These are phyloP conservation scores for Diacarnus erythraeanus DNA, from an alignment of 37 sponge, comb jelly and placozoan genomes.

Conservation along the genomic window DNA sequence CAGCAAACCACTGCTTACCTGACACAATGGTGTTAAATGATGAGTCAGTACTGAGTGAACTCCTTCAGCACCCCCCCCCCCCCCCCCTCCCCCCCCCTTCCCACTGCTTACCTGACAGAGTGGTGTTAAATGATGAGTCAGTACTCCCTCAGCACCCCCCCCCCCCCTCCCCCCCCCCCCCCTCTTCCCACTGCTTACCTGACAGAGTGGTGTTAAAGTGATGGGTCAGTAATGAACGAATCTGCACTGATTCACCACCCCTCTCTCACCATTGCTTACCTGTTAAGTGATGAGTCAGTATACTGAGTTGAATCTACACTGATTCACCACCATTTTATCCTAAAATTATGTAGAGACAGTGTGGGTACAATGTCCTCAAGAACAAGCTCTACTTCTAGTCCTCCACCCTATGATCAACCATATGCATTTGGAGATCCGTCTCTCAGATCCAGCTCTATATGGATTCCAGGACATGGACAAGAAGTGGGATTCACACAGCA, in stretches of 20 bases:
- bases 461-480: background rate
- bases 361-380: constrained; percentile 24
- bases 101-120: background rate
- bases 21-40: background rate
- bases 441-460: background rate
- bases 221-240: background rate
- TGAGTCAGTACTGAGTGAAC: too few relatives aligned
- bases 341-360: constrained; percentile 58
- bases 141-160: too few relatives aligned
- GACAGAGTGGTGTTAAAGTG: background rate
- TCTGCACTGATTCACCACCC: too few relatives aligned
- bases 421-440: background rate
- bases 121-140: background rate
- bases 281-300: constrained; percentile 1
- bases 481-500: background rate
- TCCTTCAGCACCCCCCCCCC: too few relatives aligned
- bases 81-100: too few relatives aligned
- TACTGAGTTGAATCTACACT: background rate
- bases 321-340: background rate
- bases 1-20: too few relatives aligned
- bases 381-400: constrained; percentile 40
- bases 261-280: too few relatives aligned
- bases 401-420: constrained; percentile 54
- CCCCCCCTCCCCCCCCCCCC: too few relatives aligned
- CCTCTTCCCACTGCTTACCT: too few relatives aligned